phyloP scores from a whole-genome alignment of 2,888 invertebrate genomes.

The Cephus runcator region DNA sequence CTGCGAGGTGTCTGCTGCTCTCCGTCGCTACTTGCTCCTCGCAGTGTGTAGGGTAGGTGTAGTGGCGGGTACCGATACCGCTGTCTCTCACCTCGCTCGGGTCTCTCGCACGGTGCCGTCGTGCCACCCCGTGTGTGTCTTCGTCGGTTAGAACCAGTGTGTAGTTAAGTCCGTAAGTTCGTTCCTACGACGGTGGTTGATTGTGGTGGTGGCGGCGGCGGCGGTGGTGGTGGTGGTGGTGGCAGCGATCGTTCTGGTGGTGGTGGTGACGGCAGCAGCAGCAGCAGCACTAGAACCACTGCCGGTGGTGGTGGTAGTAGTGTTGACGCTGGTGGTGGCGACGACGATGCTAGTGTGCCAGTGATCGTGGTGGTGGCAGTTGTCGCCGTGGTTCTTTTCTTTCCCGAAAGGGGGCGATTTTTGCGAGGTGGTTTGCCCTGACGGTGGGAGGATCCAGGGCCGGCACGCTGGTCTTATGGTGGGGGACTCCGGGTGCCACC shows the following conservation, averaged over 20 bases:
- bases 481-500: constrained; percentile 35
- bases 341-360: constrained; percentile 15
- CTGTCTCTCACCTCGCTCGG: constrained; percentile 13
- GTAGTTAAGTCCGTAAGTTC: constrained; percentile 36
- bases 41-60: constrained; percentile 6
- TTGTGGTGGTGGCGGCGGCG: constrained; percentile 37
- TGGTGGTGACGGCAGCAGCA: constrained; percentile 29
- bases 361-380: constrained; percentile 46
- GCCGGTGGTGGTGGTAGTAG: constrained; percentile 35
- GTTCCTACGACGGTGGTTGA: constrained; percentile 45
- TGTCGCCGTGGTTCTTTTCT: constrained; percentile 61
- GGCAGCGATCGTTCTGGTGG: constrained; percentile 33
- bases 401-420: constrained; percentile 59
- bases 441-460: constrained; percentile 60
- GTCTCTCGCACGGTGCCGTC: constrained; percentile 7
- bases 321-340: constrained; percentile 24
- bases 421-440: constrained; percentile 59
- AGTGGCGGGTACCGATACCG: constrained; percentile 10
- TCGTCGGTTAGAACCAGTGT: constrained; percentile 14
- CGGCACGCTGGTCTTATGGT: constrained; percentile 29
- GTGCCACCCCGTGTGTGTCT: constrained; percentile 19
- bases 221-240: constrained; percentile 28
- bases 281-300: constrained; percentile 15
- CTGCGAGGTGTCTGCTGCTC: constrained; percentile 1
- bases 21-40: constrained; percentile 3